A percentile compares a stretch with the other conserved stretches of the same genome.
Evolutionary conservation across 2,888 invertebrate species (phyloP).

Genomic region (Pollenia griseotomentosa): DNA sequence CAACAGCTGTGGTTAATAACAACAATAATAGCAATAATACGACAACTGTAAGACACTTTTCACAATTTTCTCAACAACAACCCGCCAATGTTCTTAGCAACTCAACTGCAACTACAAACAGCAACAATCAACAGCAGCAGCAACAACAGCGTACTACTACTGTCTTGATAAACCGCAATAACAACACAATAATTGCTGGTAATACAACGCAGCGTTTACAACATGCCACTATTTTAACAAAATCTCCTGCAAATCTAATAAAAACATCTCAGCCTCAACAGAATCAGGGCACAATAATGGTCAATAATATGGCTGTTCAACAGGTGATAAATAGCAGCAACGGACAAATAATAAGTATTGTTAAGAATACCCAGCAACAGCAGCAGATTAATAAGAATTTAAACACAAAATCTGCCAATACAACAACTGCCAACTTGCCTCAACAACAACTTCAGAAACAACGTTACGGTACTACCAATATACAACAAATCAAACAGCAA

Average conservation of each 20-base stretch:
- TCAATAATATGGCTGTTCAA: constrained; percentile 68
- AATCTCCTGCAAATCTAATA: constrained; percentile 73
- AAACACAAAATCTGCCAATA: constrained; percentile 56
- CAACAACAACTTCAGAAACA: constrained; percentile 68
- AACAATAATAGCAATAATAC: constrained; percentile 61
- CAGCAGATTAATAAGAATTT: constrained; percentile 60
- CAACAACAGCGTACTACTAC: constrained; percentile 73
- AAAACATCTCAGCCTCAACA: constrained; percentile 67
- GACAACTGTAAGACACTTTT: constrained; percentile 78
- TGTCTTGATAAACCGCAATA: constrained; percentile 75
- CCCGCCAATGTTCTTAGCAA: constrained; percentile 68
- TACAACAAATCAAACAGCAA: constrained; percentile 68
- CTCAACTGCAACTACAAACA: constrained; percentile 50
- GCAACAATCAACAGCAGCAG: constrained; percentile 39
- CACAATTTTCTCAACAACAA: constrained; percentile 77
- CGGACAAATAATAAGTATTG: constrained; percentile 69
- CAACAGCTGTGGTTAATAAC: constrained; percentile 53
- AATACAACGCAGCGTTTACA: constrained; percentile 75
- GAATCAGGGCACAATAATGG: constrained; percentile 66
- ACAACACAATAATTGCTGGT: constrained; percentile 75
- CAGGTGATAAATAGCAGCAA: constrained; percentile 70
- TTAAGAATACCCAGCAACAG: constrained; percentile 64
- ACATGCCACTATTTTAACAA: constrained; percentile 75
- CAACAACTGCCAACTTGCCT: constrained; percentile 72
- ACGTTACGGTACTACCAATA: constrained; percentile 65